Evolutionary conservation across 2,888 invertebrate genomes (phyloP).

Genomic region (Chalcis sispes): DNA sequence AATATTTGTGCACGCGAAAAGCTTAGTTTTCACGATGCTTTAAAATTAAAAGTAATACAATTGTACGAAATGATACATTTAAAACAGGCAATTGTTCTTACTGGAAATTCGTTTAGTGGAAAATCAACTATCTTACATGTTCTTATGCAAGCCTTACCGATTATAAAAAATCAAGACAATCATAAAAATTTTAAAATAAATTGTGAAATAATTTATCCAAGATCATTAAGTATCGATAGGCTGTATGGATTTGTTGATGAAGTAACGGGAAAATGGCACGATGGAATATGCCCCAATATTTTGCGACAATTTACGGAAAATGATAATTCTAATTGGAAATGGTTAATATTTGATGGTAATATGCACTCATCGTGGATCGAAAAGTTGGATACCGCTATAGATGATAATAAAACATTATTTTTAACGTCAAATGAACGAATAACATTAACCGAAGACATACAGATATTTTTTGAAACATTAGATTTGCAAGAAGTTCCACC

Average conservation of each 20-base stretch:
- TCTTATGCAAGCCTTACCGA: constrained; percentile 76
- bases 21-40: constrained; percentile 76
- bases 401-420: constrained; percentile 78
- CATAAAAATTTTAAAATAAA: constrained; percentile 65
- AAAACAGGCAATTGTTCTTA: constrained; percentile 78
- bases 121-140: constrained; percentile 78
- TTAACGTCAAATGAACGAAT: constrained; percentile 81
- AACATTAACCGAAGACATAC: constrained; percentile 76
- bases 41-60: constrained; percentile 79
- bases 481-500: constrained; percentile 79
- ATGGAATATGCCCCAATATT: constrained; percentile 76
- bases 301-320: constrained; percentile 76
- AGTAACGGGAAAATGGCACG: constrained; percentile 78
- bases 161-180: constrained; percentile 68
- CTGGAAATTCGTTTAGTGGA: constrained; percentile 78
- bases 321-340: constrained; percentile 76
- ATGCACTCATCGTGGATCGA: constrained; percentile 80
- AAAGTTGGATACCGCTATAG: constrained; percentile 79
- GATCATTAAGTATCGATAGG: constrained; percentile 78
- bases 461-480: constrained; percentile 81
- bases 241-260: constrained; percentile 79
- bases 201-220: constrained; percentile 79
- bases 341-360: constrained; percentile 82
- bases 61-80: constrained; percentile 80
- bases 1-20: constrained; percentile 74